These are phyloP conservation scores for Brachionus angularis DNA, from an alignment of 1,140 invertebrate genomes.

Conservation along the genomic window DNA sequence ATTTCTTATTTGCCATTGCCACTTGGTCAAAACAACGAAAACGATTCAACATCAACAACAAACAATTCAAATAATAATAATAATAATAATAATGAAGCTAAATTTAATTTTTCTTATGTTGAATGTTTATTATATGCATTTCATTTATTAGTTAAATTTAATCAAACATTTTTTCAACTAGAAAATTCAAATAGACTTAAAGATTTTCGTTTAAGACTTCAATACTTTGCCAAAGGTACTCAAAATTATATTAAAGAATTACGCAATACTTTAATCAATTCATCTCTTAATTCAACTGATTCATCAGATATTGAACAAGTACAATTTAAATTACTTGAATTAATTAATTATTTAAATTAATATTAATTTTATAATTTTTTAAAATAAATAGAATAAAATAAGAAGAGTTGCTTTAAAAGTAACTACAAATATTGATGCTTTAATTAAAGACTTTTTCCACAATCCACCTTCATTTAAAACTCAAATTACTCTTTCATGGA, in stretches of 20 bases:
- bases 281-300: constrained; percentile 62
- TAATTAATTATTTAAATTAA: constrained; percentile 42
- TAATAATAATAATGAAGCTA: constrained; percentile 60
- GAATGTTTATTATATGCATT: constrained; percentile 85
- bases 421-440: constrained; percentile 82
- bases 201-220: constrained; percentile 67
- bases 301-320: constrained; percentile 59
- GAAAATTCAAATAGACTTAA: constrained; percentile 75
- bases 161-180: constrained; percentile 68
- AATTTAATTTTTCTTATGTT: constrained; percentile 82
- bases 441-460: constrained; percentile 91
- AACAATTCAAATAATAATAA: neutral
- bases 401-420: constrained; percentile 80
- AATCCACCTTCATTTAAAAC: constrained; percentile 86
- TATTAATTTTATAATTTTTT: too few relatives aligned
- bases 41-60: neutral
- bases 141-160: constrained; percentile 77
- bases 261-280: constrained; percentile 73
- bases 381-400: constrained; percentile 71
- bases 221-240: constrained; percentile 84
- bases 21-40: neutral
- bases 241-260: constrained; percentile 86
- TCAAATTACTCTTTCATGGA: constrained; percentile 78
- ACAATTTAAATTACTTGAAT: constrained; percentile 44
- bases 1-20: constrained; percentile 1